Base-by-base conservation (phyloP, 2,113 vertebrate genomes). In the Grantiella picta region DNA sequence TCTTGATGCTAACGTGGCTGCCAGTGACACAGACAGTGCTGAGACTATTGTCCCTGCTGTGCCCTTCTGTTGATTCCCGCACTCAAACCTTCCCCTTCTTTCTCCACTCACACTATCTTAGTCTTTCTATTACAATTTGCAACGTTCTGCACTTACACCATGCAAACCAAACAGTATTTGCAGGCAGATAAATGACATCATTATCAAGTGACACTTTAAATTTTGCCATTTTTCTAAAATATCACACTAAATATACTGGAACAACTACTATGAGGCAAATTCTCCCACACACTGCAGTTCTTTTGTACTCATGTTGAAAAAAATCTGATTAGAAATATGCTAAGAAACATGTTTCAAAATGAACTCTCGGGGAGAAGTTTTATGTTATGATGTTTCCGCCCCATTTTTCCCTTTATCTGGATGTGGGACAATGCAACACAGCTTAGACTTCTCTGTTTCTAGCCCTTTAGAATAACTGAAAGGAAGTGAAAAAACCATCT, bases 221-320 rank as follows among this genome's bases (percentile, higher is more conserved):
- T 63, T 45, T 63, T 85, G 25, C 33, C 12, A 11, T 70, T 66
- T 75, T 81, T 71, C 49, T 53, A 38, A 76, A 38, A 18, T 22
- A 35, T 23, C 15, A 15, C 9, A 4, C 3, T 23, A 57, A 12
- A 5, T 29, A 10, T 15, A 64, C 19, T 28, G 36, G 33, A 80
- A 57, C 20, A n/a, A 11, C 18, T 50, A 35, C 24, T 21, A 7
- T 4, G 50, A 47, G 31, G 24, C 36, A 89, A 53, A 61, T 73
- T 65, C 16, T 71, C 11, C 14, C 27, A 52, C 2, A 2, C 2
- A 2, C 11, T 36, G 12, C 7, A 11, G 18, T 29, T 7, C 3
- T 72, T 90, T 80, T 44, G 25, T 22, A 52, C 4, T 64, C 15
- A 31, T 0, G 0, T 8, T 60, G 16, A 56, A 72, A 73, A 79